Base-by-base conservation (phyloP, 2,797 vertebrate genomes). In the Coregonus ussuriensis region DNA sequence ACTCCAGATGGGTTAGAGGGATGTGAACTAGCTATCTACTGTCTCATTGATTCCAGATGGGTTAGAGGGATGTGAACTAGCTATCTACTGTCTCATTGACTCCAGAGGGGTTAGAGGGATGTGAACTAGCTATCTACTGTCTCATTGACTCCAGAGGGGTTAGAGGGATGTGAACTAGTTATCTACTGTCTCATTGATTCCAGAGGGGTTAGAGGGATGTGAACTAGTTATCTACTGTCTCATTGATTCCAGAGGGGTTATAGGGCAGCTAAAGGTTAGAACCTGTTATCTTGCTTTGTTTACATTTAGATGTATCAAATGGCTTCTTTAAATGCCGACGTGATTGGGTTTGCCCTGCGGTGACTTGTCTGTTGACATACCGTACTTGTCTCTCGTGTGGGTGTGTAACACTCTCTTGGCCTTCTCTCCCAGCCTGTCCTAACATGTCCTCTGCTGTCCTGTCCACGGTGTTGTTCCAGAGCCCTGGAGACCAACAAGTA, bases 401-500 rank as follows among this genome's bases (percentile, higher is more conserved):
- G 33, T 33, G 25, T 35, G 35, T 16, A 15, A 21, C 21, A 16
- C 29, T 7, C 54, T 79, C 31, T 25, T 35, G 21, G 63, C 9
- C 63, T 11, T 66, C 11, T 4, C 33, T 15, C 14, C 3, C 9
- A 25, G 9, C n/a, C 1, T 0, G 6, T 37, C 31, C 16, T 69
- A 41, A 25, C 54, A 59, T 65, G 33, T 52, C 7, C 16, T 47
- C 33, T 6, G 15, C 3, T 56, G 53, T 56, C 6, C n/a, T 47
- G 41, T 47, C 41, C 41, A 47, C 3, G 41, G 41, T 47, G 41
- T 47, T 62, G 31, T 21, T 90, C 65, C 81, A 99, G 98, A 91
- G 98, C 98, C 74, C 74, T 99, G 91, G 98, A 99, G 92, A 98
- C 97, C 76, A 98, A 99, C 93, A 98, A 98, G 86, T 99, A 99